Evolutionary conservation across 2,888 invertebrate genomes (phyloP).

Genomic region (Mimachlamys varia): DNA sequence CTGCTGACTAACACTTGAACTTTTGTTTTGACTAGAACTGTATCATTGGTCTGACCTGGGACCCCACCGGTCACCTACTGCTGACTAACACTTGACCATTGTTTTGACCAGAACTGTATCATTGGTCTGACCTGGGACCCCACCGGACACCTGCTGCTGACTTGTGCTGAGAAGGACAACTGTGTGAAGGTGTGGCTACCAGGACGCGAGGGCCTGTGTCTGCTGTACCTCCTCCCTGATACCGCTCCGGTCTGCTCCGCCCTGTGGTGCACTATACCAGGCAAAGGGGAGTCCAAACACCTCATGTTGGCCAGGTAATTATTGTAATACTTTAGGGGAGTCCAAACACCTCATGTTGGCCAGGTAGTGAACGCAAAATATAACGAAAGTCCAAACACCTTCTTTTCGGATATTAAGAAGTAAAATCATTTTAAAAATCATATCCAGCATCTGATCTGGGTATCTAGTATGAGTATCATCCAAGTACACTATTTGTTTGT

Average conservation of each 20-base stretch:
- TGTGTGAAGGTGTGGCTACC: conserved; percentile 83
- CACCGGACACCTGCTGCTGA: conserved; percentile 83
- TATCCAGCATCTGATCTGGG: no score
- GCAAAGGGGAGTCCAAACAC: conserved; percentile 76
- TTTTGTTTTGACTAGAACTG: no score
- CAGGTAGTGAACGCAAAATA: not conserved
- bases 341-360: not conserved
- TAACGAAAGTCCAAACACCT: no score
- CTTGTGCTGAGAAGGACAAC: conserved; percentile 82
- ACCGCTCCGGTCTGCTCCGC: conserved; percentile 82
- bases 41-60: no score
- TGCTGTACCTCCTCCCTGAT: conserved; percentile 82
- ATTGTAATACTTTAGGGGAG: not conserved
- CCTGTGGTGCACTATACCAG: conserved; percentile 84
- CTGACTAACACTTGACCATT: no score
- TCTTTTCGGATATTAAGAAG: no score
- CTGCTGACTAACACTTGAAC: no score
- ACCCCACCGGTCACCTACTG: no score
- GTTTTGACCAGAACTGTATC: no score
- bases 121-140: conserved; percentile 83
- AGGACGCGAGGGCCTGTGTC: conserved; percentile 80
- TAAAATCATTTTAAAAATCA: no score
- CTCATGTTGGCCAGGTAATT: conserved; percentile 75
- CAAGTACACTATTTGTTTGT: conserved; percentile 21
- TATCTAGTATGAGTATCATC: no score